phyloP scores from a whole-genome alignment of 2,797 vertebrate species.

The Botia almorhae region DNA sequence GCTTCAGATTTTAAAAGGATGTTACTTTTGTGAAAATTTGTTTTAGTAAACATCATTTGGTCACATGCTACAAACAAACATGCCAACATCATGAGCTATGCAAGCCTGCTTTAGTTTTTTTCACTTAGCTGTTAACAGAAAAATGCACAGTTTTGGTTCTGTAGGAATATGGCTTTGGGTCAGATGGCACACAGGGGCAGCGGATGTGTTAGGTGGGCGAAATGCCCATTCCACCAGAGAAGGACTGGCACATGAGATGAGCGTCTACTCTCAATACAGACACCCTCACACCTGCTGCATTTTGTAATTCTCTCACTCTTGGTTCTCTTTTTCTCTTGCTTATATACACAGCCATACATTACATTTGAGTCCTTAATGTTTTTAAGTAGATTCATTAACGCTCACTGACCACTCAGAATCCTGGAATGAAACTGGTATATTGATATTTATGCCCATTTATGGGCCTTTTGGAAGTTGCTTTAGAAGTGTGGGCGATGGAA shows the following conservation, averaged over 20 bases:
- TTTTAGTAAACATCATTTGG: neutral
- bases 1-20: neutral
- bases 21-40: too few relatives aligned
- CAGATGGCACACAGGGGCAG: conserved; percentile 30
- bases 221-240: neutral
- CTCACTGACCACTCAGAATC: neutral
- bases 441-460: too few relatives aligned
- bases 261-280: neutral
- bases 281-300: neutral
- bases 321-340: neutral
- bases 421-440: too few relatives aligned
- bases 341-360: neutral
- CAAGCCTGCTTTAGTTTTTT: neutral
- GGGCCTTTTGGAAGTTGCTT: neutral
- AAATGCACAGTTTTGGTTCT: neutral
- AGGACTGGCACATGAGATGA: conserved; percentile 7
- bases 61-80: neutral
- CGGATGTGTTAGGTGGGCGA: conserved; percentile 17
- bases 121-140: neutral
- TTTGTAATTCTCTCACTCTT: neutral
- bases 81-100: neutral
- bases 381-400: neutral
- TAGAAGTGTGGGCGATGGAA: neutral
- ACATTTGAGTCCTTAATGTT: neutral
- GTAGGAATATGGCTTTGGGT: conserved; percentile 15